phyloP scores from a whole-genome alignment of 2,797 vertebrate genomes.

The Sebastes ruberrimus region DNA sequence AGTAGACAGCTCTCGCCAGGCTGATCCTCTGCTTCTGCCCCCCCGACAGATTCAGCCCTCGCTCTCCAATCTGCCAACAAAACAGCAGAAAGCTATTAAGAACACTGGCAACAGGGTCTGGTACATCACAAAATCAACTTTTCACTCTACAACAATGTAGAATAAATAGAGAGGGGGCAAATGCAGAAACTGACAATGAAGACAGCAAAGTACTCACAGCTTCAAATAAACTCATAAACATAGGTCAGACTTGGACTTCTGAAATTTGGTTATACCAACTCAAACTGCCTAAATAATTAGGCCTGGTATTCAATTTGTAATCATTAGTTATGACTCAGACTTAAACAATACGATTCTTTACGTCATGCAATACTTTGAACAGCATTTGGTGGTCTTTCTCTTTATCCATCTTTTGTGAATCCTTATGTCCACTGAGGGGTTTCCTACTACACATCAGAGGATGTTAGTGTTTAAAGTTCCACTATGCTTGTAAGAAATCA shows the following conservation, averaged over 20 bases:
- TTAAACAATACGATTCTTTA: neutral
- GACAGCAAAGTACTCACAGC: neutral
- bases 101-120: neutral
- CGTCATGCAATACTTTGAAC: neutral
- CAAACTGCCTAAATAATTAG: neutral
- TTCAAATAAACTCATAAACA: neutral
- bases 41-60: conserved; percentile 86
- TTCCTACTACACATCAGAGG: neutral
- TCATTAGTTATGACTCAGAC: neutral
- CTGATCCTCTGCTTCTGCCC: conserved; percentile 88
- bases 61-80: conserved; percentile 81
- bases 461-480: neutral
- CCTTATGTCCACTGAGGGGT: neutral
- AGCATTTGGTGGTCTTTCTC: neutral
- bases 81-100: conserved; percentile 8
- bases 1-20: conserved; percentile 83
- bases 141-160: neutral
- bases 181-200: neutral
- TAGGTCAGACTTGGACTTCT: neutral
- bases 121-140: neutral
- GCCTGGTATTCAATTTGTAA: neutral
- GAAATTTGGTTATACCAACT: neutral
- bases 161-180: neutral
- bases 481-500: neutral
- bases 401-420: neutral